Base-by-base conservation (phyloP, 1,140 invertebrate species). In the Pristionchus pacificus region DNA sequence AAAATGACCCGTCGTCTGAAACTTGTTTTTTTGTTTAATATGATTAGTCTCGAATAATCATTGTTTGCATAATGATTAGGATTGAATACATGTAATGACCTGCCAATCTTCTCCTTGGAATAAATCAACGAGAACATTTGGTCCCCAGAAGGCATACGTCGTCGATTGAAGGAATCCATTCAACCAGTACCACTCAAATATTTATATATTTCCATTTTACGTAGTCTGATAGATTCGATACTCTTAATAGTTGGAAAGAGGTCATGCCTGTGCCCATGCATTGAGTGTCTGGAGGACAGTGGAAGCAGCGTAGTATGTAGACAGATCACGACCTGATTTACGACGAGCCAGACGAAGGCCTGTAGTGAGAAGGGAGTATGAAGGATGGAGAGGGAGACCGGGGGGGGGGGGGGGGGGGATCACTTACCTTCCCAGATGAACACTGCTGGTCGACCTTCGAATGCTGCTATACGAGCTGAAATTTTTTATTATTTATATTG, bases 371-470 rank as follows among this genome's bases (percentile, higher is more conserved):
- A n/a, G n/a, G n/a, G n/a, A n/a, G n/a, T n/a, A n/a, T n/a, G n/a
- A n/a, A n/a, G n/a, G n/a, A n/a, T n/a, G n/a, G n/a, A n/a, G n/a
- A n/a, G n/a, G n/a, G n/a, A n/a, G n/a, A n/a, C n/a, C n/a, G n/a
- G n/a, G n/a, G n/a, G n/a, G n/a, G n/a, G n/a, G n/a, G n/a, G n/a
- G n/a, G n/a, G n/a, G n/a, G n/a, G n/a, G n/a, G n/a, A n/a, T n/a
- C n/a, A n/a, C n/a, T n/a, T n/a, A n/a, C n/a, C 80, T 75, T 83
- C 81, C 82, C 82, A 84, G 59, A 83, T 65, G 60, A 77, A 83
- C 2, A 78, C 71, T 13, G 80, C 80, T 25, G 76, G 77, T 61
- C 79, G 75, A 27, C 73, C 66, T 67, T 84, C 80, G 58, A 83
- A 78, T 1, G 69, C 66, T 2, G 84, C 77, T 14, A 77, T 55